phyloP scores from a whole-genome alignment of 2,888 invertebrate species.

The Mycalesis mineus region DNA sequence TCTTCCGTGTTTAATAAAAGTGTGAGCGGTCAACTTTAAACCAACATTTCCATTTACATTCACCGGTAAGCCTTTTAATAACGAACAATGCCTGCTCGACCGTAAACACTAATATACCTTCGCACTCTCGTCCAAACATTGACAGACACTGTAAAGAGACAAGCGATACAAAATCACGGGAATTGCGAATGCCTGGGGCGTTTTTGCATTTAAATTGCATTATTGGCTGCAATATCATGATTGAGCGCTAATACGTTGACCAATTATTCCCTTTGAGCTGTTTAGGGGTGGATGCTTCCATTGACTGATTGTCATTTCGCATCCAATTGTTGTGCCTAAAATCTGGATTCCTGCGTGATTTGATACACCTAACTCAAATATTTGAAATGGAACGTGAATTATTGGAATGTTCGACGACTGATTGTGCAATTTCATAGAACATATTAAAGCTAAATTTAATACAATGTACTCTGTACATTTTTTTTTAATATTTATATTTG shows the following conservation, averaged over 20 bases:
- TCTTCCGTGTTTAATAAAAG: not conserved
- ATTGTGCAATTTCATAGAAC: too few relatives aligned
- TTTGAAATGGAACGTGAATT: not conserved
- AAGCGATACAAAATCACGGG: constrained; percentile 20
- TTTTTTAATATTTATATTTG: too few relatives aligned
- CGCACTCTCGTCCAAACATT: constrained; percentile 4
- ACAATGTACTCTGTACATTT: too few relatives aligned
- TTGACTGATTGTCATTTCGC: constrained; percentile 30
- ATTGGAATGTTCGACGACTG: not conserved
- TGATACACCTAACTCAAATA: not conserved
- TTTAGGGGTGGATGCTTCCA: constrained; percentile 33
- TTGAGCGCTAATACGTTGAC: constrained; percentile 33
- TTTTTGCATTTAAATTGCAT: constrained; percentile 36
- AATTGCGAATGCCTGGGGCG: constrained; percentile 23
- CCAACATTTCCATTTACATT: not conserved
- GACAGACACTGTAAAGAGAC: constrained; percentile 11
- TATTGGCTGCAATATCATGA: constrained; percentile 35
- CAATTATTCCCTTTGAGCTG: constrained; percentile 37
- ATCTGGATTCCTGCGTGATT: constrained; percentile 3
- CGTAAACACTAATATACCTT: constrained; percentile 2
- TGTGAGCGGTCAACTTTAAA: not conserved
- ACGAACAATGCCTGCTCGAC: not conserved
- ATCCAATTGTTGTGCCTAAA: constrained; percentile 14
- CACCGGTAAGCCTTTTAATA: not conserved
- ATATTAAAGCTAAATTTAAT: too few relatives aligned